These are phyloP conservation scores for Agrochola macilenta DNA, from an alignment of 2,888 invertebrate genomes.

Conservation along the genomic window DNA sequence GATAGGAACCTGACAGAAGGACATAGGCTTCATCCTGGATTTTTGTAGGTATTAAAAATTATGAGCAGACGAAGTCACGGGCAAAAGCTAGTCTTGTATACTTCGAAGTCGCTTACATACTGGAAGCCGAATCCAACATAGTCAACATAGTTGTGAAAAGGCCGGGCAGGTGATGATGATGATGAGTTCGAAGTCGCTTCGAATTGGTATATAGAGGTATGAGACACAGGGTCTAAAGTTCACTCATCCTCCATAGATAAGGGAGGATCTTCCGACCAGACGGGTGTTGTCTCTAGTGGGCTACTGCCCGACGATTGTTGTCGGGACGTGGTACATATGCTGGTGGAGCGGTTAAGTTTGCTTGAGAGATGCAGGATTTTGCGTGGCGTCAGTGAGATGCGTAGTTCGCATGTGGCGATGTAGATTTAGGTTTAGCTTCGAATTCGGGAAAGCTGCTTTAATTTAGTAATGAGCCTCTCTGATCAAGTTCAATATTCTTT, in stretches of 20 bases:
- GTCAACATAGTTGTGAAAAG: not conserved
- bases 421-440: not conserved
- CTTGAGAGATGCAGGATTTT: too few relatives aligned
- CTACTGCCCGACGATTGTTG: too few relatives aligned
- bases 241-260: too few relatives aligned
- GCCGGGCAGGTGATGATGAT: not conserved
- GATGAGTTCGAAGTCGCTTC: not conserved
- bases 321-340: too few relatives aligned
- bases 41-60: not conserved
- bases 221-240: too few relatives aligned
- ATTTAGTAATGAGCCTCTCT: not conserved
- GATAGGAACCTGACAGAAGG: not conserved
- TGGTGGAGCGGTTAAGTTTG: too few relatives aligned
- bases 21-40: not conserved
- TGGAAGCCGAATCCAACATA: not conserved
- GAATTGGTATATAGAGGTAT: not conserved
- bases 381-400: too few relatives aligned
- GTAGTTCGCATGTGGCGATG: too few relatives aligned
- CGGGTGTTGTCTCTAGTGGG: too few relatives aligned
- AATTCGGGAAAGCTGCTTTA: not conserved
- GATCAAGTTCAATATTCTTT: not conserved
- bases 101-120: not conserved
- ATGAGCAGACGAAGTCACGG: not conserved
- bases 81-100: not conserved
- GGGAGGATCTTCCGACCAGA: too few relatives aligned